phyloP scores from a whole-genome alignment of 2,797 vertebrate genomes.

The Pangasius sanitwongsei region DNA sequence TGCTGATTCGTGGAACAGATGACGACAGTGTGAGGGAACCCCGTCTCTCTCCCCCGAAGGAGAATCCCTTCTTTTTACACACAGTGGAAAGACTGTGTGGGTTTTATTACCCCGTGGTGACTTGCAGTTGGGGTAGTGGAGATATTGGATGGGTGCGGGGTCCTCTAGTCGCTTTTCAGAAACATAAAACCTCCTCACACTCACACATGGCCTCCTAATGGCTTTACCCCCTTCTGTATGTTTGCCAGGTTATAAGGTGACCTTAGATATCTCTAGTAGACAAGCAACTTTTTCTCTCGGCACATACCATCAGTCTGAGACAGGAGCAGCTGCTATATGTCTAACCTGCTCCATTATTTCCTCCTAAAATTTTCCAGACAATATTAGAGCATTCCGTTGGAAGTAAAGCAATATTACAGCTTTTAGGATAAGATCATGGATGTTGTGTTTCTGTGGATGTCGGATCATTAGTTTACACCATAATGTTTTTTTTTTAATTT shows the following conservation, averaged over 20 bases:
- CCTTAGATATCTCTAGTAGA: conserved; percentile 24
- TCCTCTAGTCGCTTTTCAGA: background rate
- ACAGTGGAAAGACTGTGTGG: conserved; percentile 31
- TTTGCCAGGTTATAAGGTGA: conserved; percentile 29
- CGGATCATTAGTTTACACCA: background rate
- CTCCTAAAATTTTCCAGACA: background rate
- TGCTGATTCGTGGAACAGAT: conserved; percentile 46
- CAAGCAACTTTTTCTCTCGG: background rate
- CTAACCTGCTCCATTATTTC: background rate
- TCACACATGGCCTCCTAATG: conserved; percentile 33
- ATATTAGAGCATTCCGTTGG: background rate
- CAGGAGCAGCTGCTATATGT: background rate
- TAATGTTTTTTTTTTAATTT: background rate
- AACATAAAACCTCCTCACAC: conserved; percentile 23
- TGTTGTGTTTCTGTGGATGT: background rate
- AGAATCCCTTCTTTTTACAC: conserved; percentile 36
- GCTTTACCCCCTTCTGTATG: conserved; percentile 20
- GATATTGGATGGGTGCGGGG: background rate
- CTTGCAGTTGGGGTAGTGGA: background rate
- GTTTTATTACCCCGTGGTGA: conserved; percentile 21
- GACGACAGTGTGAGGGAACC: conserved; percentile 42
- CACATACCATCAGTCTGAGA: background rate
- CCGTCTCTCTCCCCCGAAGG: conserved; percentile 1
- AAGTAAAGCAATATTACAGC: background rate
- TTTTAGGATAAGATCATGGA: background rate